These are phyloP conservation scores for Heliconius congener DNA, from an alignment of 1,140 invertebrate species.

Conservation along the genomic window DNA sequence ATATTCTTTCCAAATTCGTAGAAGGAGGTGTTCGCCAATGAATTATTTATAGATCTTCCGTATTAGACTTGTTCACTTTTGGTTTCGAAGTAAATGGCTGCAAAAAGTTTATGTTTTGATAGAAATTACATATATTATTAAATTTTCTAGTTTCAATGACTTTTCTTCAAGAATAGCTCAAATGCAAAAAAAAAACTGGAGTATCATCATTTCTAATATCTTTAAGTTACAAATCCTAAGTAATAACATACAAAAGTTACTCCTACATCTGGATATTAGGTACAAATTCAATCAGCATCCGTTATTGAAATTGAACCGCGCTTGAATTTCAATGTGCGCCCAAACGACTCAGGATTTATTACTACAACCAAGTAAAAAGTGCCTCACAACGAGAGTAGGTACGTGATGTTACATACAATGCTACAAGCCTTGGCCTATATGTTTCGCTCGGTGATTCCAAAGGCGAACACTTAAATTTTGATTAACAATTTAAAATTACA, in stretches of 20 bases:
- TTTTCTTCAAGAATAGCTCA: background rate
- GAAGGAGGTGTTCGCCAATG: slow-evolving; percentile 40
- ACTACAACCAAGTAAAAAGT: slow-evolving; percentile 48
- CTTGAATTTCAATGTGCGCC: slow-evolving; percentile 51
- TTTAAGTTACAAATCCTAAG: background rate
- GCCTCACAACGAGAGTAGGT: slow-evolving; percentile 43
- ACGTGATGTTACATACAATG: slow-evolving; percentile 57
- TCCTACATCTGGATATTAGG: slow-evolving; percentile 33
- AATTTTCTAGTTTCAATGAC: background rate
- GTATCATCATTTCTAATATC: background rate
- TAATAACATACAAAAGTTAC: slow-evolving; percentile 7
- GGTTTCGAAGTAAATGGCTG: slow-evolving; percentile 20
- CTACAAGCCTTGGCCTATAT: slow-evolving; percentile 53
- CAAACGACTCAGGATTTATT: slow-evolving; percentile 49
- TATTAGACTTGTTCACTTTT: slow-evolving; percentile 25
- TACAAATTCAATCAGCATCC: slow-evolving; percentile 52
- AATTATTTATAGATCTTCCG: slow-evolving; percentile 39
- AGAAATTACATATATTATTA: background rate
- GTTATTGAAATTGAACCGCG: slow-evolving; percentile 54
- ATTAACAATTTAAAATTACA: slow-evolving; percentile 39
- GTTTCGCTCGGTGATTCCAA: slow-evolving; percentile 55
- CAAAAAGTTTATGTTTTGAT: slow-evolving; percentile 25
- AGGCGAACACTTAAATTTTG: slow-evolving; percentile 51
- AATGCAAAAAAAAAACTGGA: background rate
- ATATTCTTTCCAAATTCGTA: slow-evolving; percentile 41